These are phyloP conservation scores for Coregonus ussuriensis DNA, from an alignment of 2,797 vertebrate genomes.

Conservation along the genomic window DNA sequence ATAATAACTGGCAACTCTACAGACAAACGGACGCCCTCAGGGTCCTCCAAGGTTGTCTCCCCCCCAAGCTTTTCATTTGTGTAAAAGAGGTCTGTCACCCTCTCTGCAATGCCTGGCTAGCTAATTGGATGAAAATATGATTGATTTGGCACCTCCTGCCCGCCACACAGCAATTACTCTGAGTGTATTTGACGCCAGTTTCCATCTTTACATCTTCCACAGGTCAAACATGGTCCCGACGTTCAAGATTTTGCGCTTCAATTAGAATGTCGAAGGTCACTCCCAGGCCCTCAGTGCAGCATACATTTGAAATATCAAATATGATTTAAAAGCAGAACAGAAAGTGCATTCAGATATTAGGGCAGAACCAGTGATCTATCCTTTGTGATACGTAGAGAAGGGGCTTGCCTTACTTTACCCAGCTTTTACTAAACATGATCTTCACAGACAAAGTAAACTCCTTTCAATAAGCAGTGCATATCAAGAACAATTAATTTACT, in stretches of 20 bases:
- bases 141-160: slow-evolving; percentile 44
- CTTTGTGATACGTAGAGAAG: background rate
- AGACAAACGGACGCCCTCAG: slow-evolving; percentile 26
- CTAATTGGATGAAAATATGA: slow-evolving; percentile 61
- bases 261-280: slow-evolving; percentile 55
- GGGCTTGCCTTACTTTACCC: no score
- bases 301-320: slow-evolving; percentile 3
- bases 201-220: background rate
- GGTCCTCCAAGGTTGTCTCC: slow-evolving; percentile 42
- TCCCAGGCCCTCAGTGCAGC: slow-evolving; percentile 6
- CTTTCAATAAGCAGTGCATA: slow-evolving; percentile 24
- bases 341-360: background rate
- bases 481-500: slow-evolving; percentile 30
- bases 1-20: slow-evolving; percentile 30
- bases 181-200: slow-evolving; percentile 32
- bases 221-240: background rate
- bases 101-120: slow-evolving; percentile 19
- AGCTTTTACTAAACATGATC: background rate
- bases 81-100: slow-evolving; percentile 56
- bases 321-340: background rate
- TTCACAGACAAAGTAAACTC: background rate
- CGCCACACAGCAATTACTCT: slow-evolving; percentile 37
- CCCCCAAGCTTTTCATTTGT: slow-evolving; percentile 49
- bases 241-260: slow-evolving; percentile 35
- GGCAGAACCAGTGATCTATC: background rate